Evolutionary conservation across 2,888 invertebrate species (phyloP).

Genomic region (Epiblema foenella): DNA sequence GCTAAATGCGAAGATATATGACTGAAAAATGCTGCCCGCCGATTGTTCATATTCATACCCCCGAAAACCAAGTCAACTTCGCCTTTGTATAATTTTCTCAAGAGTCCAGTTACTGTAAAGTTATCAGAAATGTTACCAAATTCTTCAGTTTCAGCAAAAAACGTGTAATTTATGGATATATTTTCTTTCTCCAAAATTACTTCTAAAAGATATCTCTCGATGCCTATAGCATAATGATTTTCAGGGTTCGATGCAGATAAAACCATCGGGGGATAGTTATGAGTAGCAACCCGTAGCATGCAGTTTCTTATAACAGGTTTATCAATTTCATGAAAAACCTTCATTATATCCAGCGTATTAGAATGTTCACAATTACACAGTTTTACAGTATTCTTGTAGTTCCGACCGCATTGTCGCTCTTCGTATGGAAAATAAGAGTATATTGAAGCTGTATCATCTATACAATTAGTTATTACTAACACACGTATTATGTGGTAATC

Average conservation of each 20-base stretch:
- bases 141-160: constrained; percentile 14
- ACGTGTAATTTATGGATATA: constrained; percentile 35
- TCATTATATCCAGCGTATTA: neutral
- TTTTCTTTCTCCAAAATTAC: constrained; percentile 20
- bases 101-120: constrained; percentile 37
- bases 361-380: constrained; percentile 32
- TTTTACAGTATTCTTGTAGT: constrained; percentile 34
- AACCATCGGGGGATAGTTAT: constrained; percentile 39
- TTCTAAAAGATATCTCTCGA: constrained; percentile 41
- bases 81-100: constrained; percentile 35
- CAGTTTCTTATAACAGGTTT: constrained; percentile 38
- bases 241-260: constrained; percentile 12
- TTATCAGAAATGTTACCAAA: constrained; percentile 41
- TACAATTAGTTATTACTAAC: constrained; percentile 25
- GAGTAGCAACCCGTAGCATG: constrained; percentile 34
- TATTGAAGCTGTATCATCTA: constrained; percentile 22
- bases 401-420: constrained; percentile 36
- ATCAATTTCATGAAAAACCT: neutral
- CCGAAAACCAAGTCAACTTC: constrained; percentile 43
- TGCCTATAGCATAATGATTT: constrained; percentile 22
- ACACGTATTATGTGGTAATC: constrained; percentile 33
- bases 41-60: constrained; percentile 33
- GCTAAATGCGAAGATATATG: constrained; percentile 36
- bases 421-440: constrained; percentile 41
- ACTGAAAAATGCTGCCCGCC: constrained; percentile 30